Percentiles rank a stretch among this genome's conserved stretches.
phyloP scores from a whole-genome alignment of 2,113 vertebrate genomes.

The Thunnus maccoyii region DNA sequence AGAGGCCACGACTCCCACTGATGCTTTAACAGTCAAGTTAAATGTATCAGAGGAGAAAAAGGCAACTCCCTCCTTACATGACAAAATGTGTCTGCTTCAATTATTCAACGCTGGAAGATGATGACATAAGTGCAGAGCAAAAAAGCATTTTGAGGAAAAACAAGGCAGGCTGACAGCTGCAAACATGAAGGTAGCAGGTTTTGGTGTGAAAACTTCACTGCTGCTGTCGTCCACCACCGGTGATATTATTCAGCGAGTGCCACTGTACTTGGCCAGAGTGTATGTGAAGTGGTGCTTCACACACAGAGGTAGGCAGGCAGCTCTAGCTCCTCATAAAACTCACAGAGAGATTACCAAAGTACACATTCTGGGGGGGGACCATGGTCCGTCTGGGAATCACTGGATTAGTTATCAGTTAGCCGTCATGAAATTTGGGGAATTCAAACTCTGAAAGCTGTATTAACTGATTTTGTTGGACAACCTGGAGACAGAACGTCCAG shows the following conservation, averaged over 20 bases:
- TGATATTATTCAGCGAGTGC: slow-evolving; percentile 34
- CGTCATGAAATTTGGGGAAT: background rate
- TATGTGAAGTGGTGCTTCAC: slow-evolving; percentile 59
- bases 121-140: slow-evolving; percentile 41
- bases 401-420: background rate
- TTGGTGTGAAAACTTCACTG: slow-evolving; percentile 18
- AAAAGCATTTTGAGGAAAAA: slow-evolving; percentile 16
- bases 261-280: slow-evolving; percentile 50
- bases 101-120: slow-evolving; percentile 41
- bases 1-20: slow-evolving; percentile 25
- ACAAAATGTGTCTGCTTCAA: slow-evolving; percentile 56
- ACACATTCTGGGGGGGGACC: slow-evolving; percentile 4
- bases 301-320: slow-evolving; percentile 24
- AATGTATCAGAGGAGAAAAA: slow-evolving; percentile 50
- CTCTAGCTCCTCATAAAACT: slow-evolving; percentile 38
- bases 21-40: slow-evolving; percentile 42
- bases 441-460: no score
- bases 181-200: background rate
- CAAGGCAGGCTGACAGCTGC: slow-evolving; percentile 6
- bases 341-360: slow-evolving; percentile 30
- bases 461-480: no score
- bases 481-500: no score
- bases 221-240: background rate
- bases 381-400: background rate
- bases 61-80: slow-evolving; percentile 23